A percentile compares a stretch with the other conserved stretches of the same genome.
Evolutionary conservation across 2,797 vertebrate species (phyloP).

Genomic region (Oreochromis grahami): DNA sequence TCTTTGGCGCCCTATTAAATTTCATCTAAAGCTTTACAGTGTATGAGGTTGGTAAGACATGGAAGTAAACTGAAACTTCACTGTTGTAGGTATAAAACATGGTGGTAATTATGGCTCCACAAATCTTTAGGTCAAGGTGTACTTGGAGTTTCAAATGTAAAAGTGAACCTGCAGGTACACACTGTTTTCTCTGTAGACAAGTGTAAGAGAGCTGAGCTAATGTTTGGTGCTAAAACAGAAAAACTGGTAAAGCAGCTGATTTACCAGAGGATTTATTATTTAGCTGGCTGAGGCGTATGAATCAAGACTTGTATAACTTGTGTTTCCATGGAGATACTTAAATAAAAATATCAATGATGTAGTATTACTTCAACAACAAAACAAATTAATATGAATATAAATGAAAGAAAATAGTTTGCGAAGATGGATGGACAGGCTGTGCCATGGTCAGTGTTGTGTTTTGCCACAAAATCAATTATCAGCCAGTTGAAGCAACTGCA

Average conservation of each 20-base stretch:
- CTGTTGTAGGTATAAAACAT: not conserved
- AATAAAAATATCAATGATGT: not conserved
- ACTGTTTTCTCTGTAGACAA: fast-evolving
- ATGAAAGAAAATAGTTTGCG: not conserved
- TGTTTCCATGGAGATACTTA: not conserved
- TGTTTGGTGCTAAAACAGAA: not conserved
- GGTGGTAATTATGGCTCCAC: not conserved
- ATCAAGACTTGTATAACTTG: not conserved
- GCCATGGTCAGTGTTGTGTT: not conserved
- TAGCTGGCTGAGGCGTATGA: not conserved
- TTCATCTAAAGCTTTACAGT: not conserved
- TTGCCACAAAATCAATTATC: not conserved
- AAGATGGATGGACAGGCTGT: not conserved
- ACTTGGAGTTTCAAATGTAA: not conserved
- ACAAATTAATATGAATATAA: no score
- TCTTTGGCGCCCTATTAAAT: not conserved
- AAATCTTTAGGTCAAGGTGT: not conserved
- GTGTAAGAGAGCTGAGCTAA: not conserved
- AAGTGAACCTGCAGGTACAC: not conserved
- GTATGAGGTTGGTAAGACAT: not conserved
- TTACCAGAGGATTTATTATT: not conserved
- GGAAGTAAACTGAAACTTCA: not conserved
- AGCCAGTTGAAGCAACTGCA: not conserved
- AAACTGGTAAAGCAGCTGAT: not conserved
- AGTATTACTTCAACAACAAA: not conserved